Percentiles rank a stretch among this genome's conserved stretches.
These are phyloP conservation scores for Microctenopoma lineatum DNA, from an alignment of 2,797 vertebrate genomes.

Conservation along the genomic window DNA sequence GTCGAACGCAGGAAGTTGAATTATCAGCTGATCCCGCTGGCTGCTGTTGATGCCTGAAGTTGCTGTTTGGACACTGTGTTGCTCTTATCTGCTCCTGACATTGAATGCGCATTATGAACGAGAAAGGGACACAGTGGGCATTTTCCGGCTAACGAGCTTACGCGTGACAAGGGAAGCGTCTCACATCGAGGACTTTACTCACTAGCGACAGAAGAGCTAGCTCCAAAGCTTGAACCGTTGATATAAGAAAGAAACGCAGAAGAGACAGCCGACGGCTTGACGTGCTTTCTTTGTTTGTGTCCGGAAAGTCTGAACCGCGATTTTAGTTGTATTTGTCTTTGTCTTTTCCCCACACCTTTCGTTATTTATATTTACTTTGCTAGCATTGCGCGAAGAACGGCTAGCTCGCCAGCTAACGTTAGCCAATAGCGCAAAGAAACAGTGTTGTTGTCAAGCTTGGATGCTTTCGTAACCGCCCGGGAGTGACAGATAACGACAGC, in stretches of 20 bases:
- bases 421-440: conserved; percentile 49
- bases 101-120: conserved; percentile 40
- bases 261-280: conserved; percentile 32
- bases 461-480: conserved; percentile 56
- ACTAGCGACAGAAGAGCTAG: conserved; percentile 46
- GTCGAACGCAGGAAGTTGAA: conserved; percentile 76
- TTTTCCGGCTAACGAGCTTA: conserved; percentile 12
- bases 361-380: conserved; percentile 53
- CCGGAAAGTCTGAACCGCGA: conserved; percentile 25
- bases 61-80: conserved; percentile 71
- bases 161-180: conserved; percentile 7
- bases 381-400: conserved; percentile 8
- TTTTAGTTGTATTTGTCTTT: conserved; percentile 6
- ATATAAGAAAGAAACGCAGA: conserved; percentile 38
- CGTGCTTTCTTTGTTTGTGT: conserved; percentile 58
- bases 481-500: conserved; percentile 12
- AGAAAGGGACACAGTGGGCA: conserved; percentile 37
- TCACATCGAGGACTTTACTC: conserved; percentile 23
- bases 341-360: background rate
- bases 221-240: conserved; percentile 42
- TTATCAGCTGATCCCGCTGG: conserved; percentile 84
- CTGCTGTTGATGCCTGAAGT: conserved; percentile 84
- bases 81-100: conserved; percentile 58
- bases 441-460: conserved; percentile 48
- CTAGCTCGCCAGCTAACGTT: conserved; percentile 65